phyloP scores from a whole-genome alignment of 2,113 vertebrate species.

The Archocentrus centrarchus region DNA sequence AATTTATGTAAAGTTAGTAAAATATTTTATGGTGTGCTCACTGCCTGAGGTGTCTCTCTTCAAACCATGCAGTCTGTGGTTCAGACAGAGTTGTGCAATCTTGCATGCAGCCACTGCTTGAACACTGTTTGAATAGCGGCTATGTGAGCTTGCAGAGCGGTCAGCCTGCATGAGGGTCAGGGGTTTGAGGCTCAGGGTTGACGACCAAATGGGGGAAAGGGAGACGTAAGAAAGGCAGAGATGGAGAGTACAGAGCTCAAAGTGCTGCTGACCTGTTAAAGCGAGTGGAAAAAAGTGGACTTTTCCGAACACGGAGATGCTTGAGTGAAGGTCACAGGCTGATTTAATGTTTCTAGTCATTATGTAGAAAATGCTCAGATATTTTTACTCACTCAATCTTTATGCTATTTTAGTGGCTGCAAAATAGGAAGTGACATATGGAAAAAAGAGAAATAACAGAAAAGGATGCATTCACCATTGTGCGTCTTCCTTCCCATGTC shows the following conservation, averaged over 20 bases:
- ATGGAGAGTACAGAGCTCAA: constrained; percentile 13
- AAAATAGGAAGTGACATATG: background rate
- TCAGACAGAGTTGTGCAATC: background rate
- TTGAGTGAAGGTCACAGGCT: background rate
- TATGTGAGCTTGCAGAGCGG: constrained; percentile 9
- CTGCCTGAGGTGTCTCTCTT: background rate
- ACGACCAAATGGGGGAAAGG: background rate
- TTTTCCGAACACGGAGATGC: background rate
- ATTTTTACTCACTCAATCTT: background rate
- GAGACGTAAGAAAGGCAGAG: background rate
- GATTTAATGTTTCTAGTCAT: background rate
- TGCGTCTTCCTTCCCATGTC: background rate
- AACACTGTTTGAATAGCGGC: constrained; percentile 24
- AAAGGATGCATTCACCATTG: background rate
- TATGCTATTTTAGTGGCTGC: background rate
- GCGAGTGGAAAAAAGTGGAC: background rate
- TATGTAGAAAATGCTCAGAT: background rate
- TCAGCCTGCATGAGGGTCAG: constrained; percentile 16
- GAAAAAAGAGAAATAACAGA: background rate
- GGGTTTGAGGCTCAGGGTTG: background rate
- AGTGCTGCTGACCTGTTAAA: background rate
- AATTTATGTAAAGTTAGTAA: background rate
- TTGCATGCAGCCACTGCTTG: background rate
- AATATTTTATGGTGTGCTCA: background rate
- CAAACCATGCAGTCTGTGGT: background rate